phyloP scores from a whole-genome alignment of 2,888 invertebrate genomes.

The Drosophila fungiperda region DNA sequence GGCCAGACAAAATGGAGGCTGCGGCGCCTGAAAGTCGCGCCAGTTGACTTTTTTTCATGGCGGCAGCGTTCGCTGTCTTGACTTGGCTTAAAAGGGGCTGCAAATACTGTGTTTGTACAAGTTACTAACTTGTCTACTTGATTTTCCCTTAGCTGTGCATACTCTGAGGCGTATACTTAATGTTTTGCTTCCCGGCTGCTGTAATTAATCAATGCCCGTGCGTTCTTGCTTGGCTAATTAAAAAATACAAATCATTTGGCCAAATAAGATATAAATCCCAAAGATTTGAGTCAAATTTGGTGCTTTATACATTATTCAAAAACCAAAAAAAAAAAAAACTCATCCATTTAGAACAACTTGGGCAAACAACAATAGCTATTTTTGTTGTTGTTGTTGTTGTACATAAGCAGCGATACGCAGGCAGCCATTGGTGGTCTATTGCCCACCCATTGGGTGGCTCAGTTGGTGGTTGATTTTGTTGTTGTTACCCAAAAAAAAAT shows the following conservation, averaged over 20 bases:
- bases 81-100: slow-evolving; percentile 35
- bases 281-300: slow-evolving; percentile 29
- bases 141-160: slow-evolving; percentile 19
- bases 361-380: slow-evolving; percentile 41
- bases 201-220: slow-evolving; percentile 40
- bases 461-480: slow-evolving; percentile 55
- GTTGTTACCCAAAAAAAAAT: slow-evolving; percentile 44
- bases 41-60: slow-evolving; percentile 84
- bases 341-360: slow-evolving; percentile 51
- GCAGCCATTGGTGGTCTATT: slow-evolving; percentile 75
- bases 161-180: slow-evolving; percentile 53
- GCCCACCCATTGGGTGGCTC: slow-evolving; percentile 69
- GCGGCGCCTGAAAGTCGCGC: slow-evolving; percentile 85
- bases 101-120: slow-evolving; percentile 8
- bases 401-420: slow-evolving; percentile 59
- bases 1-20: slow-evolving; percentile 82
- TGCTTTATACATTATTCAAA: slow-evolving; percentile 41
- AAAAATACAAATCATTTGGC: slow-evolving; percentile 36
- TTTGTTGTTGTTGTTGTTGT: slow-evolving; percentile 45
- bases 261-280: slow-evolving; percentile 25
- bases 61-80: slow-evolving; percentile 64
- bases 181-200: slow-evolving; percentile 10
- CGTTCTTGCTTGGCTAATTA: slow-evolving; percentile 46
- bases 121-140: slow-evolving; percentile 17
- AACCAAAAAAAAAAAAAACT: slow-evolving; percentile 16